Base-by-base conservation (phyloP, 2,797 vertebrate genomes). In the Apodemus agrarius region DNA sequence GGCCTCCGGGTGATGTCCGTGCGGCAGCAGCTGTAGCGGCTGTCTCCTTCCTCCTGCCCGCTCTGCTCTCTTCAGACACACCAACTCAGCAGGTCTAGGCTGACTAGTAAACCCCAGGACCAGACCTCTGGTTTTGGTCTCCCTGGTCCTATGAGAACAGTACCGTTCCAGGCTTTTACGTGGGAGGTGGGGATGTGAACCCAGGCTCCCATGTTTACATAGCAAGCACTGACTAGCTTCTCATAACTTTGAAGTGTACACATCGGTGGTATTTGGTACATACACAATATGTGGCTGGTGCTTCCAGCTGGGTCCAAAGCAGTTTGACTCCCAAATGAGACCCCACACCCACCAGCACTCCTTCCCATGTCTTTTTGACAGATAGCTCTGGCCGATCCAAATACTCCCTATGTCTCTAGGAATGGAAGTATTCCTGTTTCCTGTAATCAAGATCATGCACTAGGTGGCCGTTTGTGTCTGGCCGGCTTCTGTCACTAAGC, bases 391-490 rank as follows among this genome's bases (percentile, higher is more conserved):
- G 90, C 76, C n/a, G 0, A 6, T 67, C 31, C 43, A 54, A 0
- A 26, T n/a, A 89, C 57, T 34, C 52, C 31, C 52, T 69, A n/a
- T 40, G 11, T 81, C 89, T 84, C 87, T 21, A 0, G 59, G 54
- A 49, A 43, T 26, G 52, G 86, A 61, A 29, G 37, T 37, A 1
- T 75, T 61, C 31, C 19, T 65, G 40, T 43, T 67, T 61, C 63
- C n/a, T 22, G 19, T 67, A 34, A 87, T 40, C 2, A 19, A 24
- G 11, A 5, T 10, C 21, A 0, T 3, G 40, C 0, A 19, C 2
- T 1, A 0, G 12, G 14, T 69, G 78, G 78, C 31, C 14, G 34
- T 74, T 46, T n/a, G 34, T 31, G 17, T 54, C 69, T 79, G 69
- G 52, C 69, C 57, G n/a, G 43, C n/a, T 22, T 46, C 40, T 88